Evolutionary conservation across 2,888 invertebrate species (phyloP).

Genomic region (Atherix ibis): DNA sequence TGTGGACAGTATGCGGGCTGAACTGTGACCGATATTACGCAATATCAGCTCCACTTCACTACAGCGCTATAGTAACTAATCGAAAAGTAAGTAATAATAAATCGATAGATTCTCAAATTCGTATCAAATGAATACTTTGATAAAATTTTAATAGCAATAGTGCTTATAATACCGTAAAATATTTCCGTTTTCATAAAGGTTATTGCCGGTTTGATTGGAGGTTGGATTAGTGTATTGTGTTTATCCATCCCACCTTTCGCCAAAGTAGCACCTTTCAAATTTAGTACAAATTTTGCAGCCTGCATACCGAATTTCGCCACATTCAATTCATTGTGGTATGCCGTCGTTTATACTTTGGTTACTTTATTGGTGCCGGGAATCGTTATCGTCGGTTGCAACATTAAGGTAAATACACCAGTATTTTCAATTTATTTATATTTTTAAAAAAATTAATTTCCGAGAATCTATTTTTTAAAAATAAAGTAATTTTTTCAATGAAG

Average conservation of each 20-base stretch:
- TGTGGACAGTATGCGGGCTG: constrained; percentile 67
- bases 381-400: constrained; percentile 53
- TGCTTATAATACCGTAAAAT: no score
- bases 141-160: no score
- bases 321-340: constrained; percentile 46
- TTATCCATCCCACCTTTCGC: constrained; percentile 49
- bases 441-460: no score
- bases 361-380: constrained; percentile 51
- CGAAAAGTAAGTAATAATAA: constrained; percentile 38
- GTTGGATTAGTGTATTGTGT: constrained; percentile 49
- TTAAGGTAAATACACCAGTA: constrained; percentile 40
- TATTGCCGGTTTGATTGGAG: constrained; percentile 45
- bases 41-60: constrained; percentile 64
- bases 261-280: constrained; percentile 40
- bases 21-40: constrained; percentile 68
- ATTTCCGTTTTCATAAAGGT: no score
- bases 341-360: constrained; percentile 44
- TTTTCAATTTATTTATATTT: constrained; percentile 1
- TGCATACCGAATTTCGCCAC: constrained; percentile 54
- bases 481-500: no score
- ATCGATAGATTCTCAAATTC: no score
- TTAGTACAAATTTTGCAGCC: constrained; percentile 40
- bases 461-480: no score
- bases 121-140: no score
- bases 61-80: constrained; percentile 58